Base-by-base conservation (phyloP, 2,888 invertebrate genomes). In the Ferdinandea cuprea region DNA sequence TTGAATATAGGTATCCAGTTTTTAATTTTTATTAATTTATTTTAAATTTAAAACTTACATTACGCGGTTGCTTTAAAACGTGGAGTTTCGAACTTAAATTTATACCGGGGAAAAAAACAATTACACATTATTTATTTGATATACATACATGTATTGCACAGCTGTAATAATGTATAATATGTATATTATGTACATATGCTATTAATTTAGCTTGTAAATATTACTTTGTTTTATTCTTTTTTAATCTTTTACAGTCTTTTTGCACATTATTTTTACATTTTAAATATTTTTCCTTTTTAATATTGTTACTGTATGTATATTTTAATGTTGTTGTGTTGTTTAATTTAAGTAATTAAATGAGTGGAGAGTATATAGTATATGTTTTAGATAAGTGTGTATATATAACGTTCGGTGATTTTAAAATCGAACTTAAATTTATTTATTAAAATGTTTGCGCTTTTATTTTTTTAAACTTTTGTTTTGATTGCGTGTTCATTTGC, bases 1-100 rank as follows among this genome's bases (percentile, higher is more conserved):
- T 68, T 74, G 50, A 73, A 73, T 79, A 59, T 66, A 79, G 79
- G 73, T 79, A 79, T 79, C 72, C 59, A 79, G 79, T 73, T 66
- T 66, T 72, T 52, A 40, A 42, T 65, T 56, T 19, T 63, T 59
- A 19, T 59, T 50, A 13, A 52, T 19, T 56, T 56, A 7, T 61
- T 48, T 56, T 42, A n/a, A 11, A 17, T 50, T 58, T 65, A 19
- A 48, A 61, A 61, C 56, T 63, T 63, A 68, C 42, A 61, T 19
- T 78, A 73, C 25, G 46, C 65, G 54, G 42, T 63, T 54, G 9
- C 30, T 32, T 68, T 68, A 54, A 80, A 74, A 66, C 42, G 63
- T 66, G 54, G 13, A 74, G 54, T 63, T 56, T 80, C 11, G 79
- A 74, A 80, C 61, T 68, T 61, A 80, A 54, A 21, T 68, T 56